phyloP scores from a whole-genome alignment of 2,888 invertebrate species.

The Frankliniella fusca region DNA sequence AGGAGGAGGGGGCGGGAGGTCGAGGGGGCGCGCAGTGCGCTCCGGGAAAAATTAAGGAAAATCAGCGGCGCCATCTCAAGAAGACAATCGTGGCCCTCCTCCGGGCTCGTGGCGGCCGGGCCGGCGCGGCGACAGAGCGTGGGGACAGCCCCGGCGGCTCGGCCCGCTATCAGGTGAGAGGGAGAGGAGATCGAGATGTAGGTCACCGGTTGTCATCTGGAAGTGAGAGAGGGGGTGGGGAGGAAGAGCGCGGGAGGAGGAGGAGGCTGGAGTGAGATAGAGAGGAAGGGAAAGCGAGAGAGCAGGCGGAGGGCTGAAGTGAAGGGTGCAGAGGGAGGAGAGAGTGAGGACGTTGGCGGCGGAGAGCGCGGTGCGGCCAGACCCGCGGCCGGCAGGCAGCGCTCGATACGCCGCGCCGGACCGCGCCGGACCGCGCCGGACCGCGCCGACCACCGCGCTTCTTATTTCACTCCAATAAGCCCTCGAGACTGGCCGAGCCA shows the following conservation, averaged over 20 bases:
- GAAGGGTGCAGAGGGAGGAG: no score
- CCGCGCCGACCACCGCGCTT: neutral
- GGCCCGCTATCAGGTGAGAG: constrained; percentile 22
- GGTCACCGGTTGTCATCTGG: constrained; percentile 16
- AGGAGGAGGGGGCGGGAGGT: neutral
- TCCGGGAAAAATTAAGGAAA: neutral
- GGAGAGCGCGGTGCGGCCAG: no score
- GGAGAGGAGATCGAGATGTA: constrained; percentile 9
- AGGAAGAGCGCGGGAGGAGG: no score
- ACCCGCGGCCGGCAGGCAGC: neutral
- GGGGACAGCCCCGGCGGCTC: neutral
- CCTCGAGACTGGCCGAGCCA: neutral
- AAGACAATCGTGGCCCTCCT: no score
- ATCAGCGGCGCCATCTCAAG: no score
- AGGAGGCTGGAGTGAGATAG: no score
- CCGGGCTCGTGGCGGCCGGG: neutral
- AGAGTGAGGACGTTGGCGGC: no score
- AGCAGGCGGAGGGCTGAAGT: no score
- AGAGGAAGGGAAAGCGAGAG: no score
- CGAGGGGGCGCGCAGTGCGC: neutral
- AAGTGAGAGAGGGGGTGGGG: neutral
- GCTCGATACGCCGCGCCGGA: neutral
- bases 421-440: no score
- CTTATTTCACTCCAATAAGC: neutral
- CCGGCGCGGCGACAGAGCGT: neutral